Conservation (phyloP, 1,140 invertebrate genomes). For the Apis mellifera region Amel_HAv3.1 CM009937.2:13893501-13894000, state of each 20-base stretch:
- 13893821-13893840: not conserved
- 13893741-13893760: constrained; percentile 34
- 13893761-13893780: constrained; percentile 1
- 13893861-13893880: constrained; percentile 4
- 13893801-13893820: not conserved
- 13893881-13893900: constrained; percentile 46
- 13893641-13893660: not conserved
- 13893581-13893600: constrained; percentile 48
- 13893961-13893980: constrained; percentile 3
- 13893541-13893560: constrained; percentile 2
- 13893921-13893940: constrained; percentile 38
- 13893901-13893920: not conserved
- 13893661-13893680: not conserved
- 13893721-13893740: constrained; percentile 26
- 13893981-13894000: not conserved
- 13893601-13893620: constrained; percentile 55
- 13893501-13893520: constrained; percentile 42
- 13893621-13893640: not conserved
- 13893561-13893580: constrained; percentile 24
- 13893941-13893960: constrained; percentile 51
- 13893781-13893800: no score
- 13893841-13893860: constrained; percentile 8
- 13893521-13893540: constrained; percentile 32
- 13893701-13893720: constrained; percentile 33
- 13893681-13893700: constrained; percentile 44